Base-by-base conservation (phyloP, 2,888 invertebrate genomes). In the Stenchaetothrips biformis region DNA sequence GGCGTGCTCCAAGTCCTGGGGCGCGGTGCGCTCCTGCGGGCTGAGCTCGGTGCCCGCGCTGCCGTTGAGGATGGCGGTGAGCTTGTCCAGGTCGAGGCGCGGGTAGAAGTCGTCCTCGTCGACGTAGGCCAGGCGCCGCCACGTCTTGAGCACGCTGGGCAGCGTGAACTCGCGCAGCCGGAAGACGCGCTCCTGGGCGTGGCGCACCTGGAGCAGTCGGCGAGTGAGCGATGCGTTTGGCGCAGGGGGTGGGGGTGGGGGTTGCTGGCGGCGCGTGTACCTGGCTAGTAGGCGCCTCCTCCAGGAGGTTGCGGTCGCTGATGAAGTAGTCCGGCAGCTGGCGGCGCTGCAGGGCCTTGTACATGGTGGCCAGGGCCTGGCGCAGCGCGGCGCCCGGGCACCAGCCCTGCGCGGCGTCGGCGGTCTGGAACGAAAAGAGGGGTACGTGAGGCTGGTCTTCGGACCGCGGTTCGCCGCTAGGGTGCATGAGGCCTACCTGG, bases 281-380 rank as follows among this genome's bases (percentile, higher is more conserved):
- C 79, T 84, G 83, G 49, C 82, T 81, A 3, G 82, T 74, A 4
- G 84, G 83, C 59, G 84, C 84, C 49, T 83, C 84, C 67, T 84
- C 83, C 59, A 85, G 83, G 77, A 86, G 81, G 80, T 86, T 85
- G 47, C 83, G 84, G 18, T 82, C 81, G 7, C 79, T 80, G 77
- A 86, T 82, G 82, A 86, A 86, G 81, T 85, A 86, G 81, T 85
- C 85, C 0, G 84, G 83, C 74, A 86, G 82, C 9, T 82, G 80
- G 8, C 83, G 81, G n/a, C 81, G 81, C n/a, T 82, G 83, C 3
- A 86, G 82, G 78, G 82, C 81, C 18, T 83, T 83, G 80, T 84
- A 85, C 13, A 86, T 79, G 8, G 81, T 81, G 18, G 81, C 81
- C 18, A 86, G 81, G 37, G 84, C 81, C 4, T 81, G 80, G 25